These are phyloP conservation scores for Bovichtus variegatus DNA, from an alignment of 2,797 vertebrate genomes.

Conservation along the genomic window DNA sequence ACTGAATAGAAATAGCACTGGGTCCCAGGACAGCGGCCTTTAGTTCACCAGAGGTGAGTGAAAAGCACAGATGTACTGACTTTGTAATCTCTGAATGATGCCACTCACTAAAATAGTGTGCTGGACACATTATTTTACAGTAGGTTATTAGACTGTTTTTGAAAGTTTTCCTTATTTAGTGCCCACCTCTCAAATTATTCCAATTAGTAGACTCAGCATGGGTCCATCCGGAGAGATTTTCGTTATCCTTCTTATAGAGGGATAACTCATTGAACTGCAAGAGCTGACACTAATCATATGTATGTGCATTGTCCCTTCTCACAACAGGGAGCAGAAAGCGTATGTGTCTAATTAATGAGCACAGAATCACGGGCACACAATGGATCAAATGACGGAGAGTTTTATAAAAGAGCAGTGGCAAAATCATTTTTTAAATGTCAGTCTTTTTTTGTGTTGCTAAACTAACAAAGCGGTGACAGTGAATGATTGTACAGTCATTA, in stretches of 20 bases:
- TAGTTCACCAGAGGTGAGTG: constrained; percentile 45
- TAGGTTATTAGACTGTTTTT: constrained; percentile 13
- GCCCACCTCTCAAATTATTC: not conserved
- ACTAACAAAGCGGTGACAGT: not conserved
- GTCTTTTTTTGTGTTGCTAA: not conserved
- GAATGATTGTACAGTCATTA: not conserved
- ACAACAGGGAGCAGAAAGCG: constrained; percentile 46
- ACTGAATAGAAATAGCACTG: constrained; percentile 35
- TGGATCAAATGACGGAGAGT: constrained; percentile 24
- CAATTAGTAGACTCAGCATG: not conserved
- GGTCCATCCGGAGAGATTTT: not conserved
- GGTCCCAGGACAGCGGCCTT: constrained; percentile 36
- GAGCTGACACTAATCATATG: not conserved
- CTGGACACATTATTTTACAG: constrained; percentile 30
- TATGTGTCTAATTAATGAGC: constrained; percentile 70
- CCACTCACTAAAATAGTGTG: constrained; percentile 38
- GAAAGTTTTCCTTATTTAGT: constrained; percentile 23
- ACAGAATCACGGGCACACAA: constrained; percentile 36
- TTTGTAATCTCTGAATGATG: constrained; percentile 51
- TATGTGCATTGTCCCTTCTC: constrained; percentile 28
- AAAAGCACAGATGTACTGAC: constrained; percentile 51
- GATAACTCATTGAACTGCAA: not conserved
- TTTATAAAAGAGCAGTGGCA: constrained; percentile 10
- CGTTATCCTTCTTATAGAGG: not conserved
- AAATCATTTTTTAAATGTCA: too few species aligned